Base-by-base conservation (phyloP, 1,140 invertebrate species). In the Pogonomyrmex californicus region DNA sequence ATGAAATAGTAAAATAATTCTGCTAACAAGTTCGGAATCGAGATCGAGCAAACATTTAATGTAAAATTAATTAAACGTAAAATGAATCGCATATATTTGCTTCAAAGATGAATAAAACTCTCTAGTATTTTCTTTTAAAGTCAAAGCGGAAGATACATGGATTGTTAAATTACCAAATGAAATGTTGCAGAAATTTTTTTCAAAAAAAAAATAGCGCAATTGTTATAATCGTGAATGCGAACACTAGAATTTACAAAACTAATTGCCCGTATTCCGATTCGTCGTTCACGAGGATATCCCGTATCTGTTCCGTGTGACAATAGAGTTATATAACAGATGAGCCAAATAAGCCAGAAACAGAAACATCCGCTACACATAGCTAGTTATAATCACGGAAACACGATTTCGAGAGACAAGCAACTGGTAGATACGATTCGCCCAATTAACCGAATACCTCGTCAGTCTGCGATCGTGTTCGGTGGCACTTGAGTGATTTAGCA, bases 401-500 rank as follows among this genome's bases (percentile, higher is more conserved):
- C 44, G 51, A 60, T 86, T 65, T 79, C 76, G 76, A 79, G 76
- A 82, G 41, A 79, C 76, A 47, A 86, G 76, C 85, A 86, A 78
- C 76, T 68, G 49, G 51, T 79, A 41, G 51, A 79, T 66, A 66
- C 65, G 76, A 86, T 86, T 82, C 63, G 85, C 0, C 54, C 76
- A 86, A 68, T 86, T 86, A 86, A 77, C 60, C 49, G 73, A 86
- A 86, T 78, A 79, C 44, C 51, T 82, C 47, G 49, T 82, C 76
- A 68, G 49, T 58, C 51, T 44, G 44, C 63, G 63, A 66, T 86
- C 63, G 58, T 44, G 63, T 86, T 86, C 63, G 33, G 66, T 86
- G 85, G 41, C 63, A 81, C 85, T 81, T 79, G 76, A 81, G 33
- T 66, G 63, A 81, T 86, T 86, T 79, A 49, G 38, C 38, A 38